Base-by-base conservation (phyloP, 2,113 vertebrate genomes). In the Callaeas wilsoni region DNA sequence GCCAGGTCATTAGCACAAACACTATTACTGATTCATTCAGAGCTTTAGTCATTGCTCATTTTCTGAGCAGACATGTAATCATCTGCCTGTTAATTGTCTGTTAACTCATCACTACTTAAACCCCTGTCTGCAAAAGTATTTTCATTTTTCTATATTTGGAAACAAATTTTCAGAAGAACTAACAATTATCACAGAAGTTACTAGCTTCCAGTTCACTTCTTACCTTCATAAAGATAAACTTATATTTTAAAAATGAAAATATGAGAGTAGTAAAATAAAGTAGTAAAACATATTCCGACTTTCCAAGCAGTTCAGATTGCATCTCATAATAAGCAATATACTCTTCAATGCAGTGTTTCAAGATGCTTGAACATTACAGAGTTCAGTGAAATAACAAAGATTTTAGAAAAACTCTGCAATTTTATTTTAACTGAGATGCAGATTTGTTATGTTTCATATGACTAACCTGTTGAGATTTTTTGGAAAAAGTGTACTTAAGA, bases 1-100 rank as follows among this genome's bases (percentile, higher is more conserved):
- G 22, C 8, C 35, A 60, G 8, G 7, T 70, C 21, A 29, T 35
- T 39, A 75, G 7, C 6, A 17, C 11, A 44, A 1, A 0, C 5
- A 7, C 1, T 50, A 14, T 46, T 62, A 71, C 16, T 67, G 37
- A 41, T 35, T 70, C 12, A 15, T 55, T 69, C 47, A 30, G 65
- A 60, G 12, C 4, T 23, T 84, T 32, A 41, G 23, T 23, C 20
- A 64, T 6, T 52, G 67, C 7, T 35, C 29, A 29, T 50, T 79
- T 83, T 78, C 49, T 78, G 41, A 59, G 29, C 12, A 60, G 18
- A 25, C 6, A 4, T 11, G 14, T 29, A 49, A 59, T 35, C n/a
- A 35, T 6, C 55, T 69, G 16, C 18, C 46, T 84, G 42, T 4
- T 63, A 71, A 50, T n/a, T 52, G 7, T 17, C 29, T 46, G 21